Evolutionary conservation across 1,140 invertebrate species (phyloP).

Genomic region (Eueides isabella): DNA sequence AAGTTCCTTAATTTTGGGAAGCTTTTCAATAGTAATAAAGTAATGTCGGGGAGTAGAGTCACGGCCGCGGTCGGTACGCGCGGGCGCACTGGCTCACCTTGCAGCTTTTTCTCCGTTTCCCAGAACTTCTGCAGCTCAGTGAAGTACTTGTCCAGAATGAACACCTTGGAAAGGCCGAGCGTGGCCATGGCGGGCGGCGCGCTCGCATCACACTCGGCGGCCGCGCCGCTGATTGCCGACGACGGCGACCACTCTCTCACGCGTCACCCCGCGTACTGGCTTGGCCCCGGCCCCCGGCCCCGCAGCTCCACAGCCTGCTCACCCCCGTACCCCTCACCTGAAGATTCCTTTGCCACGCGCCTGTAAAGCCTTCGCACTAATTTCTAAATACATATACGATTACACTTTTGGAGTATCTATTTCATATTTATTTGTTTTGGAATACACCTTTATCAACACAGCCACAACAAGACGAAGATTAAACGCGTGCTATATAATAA

Average conservation of each 20-base stretch:
- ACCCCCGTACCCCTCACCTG: background rate
- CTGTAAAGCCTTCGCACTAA: conserved; percentile 18
- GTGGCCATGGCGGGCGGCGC: conserved; percentile 89
- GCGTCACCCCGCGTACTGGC: conserved; percentile 53
- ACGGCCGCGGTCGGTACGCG: conserved; percentile 18
- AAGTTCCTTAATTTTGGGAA: conserved; percentile 46
- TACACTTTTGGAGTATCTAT: background rate
- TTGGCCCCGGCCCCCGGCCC: conserved; percentile 24
- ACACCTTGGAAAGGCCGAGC: conserved; percentile 96
- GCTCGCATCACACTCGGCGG: conserved; percentile 72
- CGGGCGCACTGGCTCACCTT: conserved; percentile 86
- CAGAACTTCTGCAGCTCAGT: conserved; percentile 97
- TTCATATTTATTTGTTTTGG: background rate
- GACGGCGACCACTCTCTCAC: conserved; percentile 62
- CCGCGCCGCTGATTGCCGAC: conserved; percentile 63
- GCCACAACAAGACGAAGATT: background rate
- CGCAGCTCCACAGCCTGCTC: conserved; percentile 7
- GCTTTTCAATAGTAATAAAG: conserved; percentile 50
- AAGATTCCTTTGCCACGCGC: conserved; percentile 29
- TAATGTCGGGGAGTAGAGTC: conserved; percentile 42
- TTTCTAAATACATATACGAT: background rate
- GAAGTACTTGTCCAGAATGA: conserved; percentile 98
- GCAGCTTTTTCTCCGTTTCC: conserved; percentile 97
- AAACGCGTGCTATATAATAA: background rate
- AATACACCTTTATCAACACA: background rate